Conservation (phyloP, 2,113 vertebrate genomes). For the Perca fluviatilis region DNA sequence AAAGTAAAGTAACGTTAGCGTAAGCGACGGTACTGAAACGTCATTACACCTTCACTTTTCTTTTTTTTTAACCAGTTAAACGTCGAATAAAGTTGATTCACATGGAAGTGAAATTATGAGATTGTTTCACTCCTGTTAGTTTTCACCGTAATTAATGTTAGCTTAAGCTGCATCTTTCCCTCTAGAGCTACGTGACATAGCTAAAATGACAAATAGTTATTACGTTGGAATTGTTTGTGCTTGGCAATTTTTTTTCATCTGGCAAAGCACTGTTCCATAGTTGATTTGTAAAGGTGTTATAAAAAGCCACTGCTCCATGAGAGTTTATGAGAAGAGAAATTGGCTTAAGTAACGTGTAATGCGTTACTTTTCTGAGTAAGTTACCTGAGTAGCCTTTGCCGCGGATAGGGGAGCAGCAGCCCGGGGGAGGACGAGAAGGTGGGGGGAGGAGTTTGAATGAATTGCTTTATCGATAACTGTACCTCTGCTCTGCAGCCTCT, state of each 20-base stretch:
- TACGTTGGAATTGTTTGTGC: too few relatives aligned
- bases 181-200: neutral
- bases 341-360: neutral
- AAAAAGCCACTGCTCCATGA: neutral
- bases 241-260: neutral
- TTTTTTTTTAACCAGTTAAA: neutral
- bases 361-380: neutral
- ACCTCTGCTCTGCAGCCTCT: constrained; percentile 79
- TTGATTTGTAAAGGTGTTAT: neutral
- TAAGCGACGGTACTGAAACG: neutral
- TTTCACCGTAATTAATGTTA: neutral
- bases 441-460: constrained; percentile 76
- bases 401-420: constrained; percentile 9
- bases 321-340: neutral
- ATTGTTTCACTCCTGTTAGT: neutral
- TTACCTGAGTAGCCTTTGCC: constrained; percentile 26
- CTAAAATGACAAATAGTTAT: neutral
- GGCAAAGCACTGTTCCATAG: neutral
- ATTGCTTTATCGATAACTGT: constrained; percentile 84
- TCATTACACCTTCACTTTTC: too few relatives aligned
- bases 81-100: neutral
- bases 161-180: neutral
- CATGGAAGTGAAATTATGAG: neutral
- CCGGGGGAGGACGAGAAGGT: constrained; percentile 6
- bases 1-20: neutral